Evolutionary conservation across 2,797 vertebrate species (phyloP), one percentile per base, ranked within the genome.

Genomic region (Scyliorhinus canicula): DNA sequence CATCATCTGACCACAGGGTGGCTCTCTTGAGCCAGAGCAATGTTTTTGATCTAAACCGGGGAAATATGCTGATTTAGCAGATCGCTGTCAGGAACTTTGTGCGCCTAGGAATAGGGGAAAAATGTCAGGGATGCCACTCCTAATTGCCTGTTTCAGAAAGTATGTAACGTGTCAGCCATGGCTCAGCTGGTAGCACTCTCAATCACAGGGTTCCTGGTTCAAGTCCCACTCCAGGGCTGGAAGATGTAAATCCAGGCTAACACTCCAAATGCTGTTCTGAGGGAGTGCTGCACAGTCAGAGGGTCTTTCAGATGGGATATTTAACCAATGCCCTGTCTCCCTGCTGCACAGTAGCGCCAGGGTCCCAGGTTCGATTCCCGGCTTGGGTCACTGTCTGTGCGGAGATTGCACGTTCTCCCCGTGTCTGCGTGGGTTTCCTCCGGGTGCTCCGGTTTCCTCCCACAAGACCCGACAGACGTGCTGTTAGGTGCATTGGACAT

Each of bases 11-110:
- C 96, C 96, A 95, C 96, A 90, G n/a, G 96, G 95, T 96, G 97
- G 95, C 97, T 95, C 96, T 84, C 95, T 96, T 93, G 95, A 96
- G 95, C 95, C 95, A 96, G 26, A 95, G 91, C 31, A 28, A 86
- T 12, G 4, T 40, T 77, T 16, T 21, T 82, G 21, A 1, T 6
- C 5, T 21, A 44, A 82, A 44, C 0, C 14, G 21, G 71, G n/a
- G 71, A 14, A 40, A 40, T 44, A 44, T 40, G 74, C 4, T 40
- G 74, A 79, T 5, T 79, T 7, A 26, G 40, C 79, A 47, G 79
- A 44, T 47, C 79, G 35, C 4, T 52, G 28, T 31, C 35, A 35
- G 50, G 26, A 4, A 14, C 28, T 12, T 86, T 7, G 28, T 47
- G 77, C 44, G 47, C 40, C 19, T 47, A 44, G 40, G 79, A 82